Evolutionary conservation across 1,140 invertebrate species (phyloP).

Genomic region (Matsumurasca onukii): DNA sequence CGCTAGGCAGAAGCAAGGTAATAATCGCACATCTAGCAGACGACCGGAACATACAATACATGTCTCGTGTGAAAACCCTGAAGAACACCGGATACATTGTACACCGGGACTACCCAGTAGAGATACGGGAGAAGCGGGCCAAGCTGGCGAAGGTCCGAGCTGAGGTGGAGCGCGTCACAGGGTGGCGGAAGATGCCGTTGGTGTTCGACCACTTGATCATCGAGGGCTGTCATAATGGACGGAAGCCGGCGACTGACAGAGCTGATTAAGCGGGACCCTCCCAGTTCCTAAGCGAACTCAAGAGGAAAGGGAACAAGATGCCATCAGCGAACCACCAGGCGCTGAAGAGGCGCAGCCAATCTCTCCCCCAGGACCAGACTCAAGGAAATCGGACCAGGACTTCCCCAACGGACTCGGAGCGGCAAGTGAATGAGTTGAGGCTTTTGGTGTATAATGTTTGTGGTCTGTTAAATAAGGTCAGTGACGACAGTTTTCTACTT

Average conservation of each 20-base stretch:
- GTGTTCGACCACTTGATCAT: not conserved
- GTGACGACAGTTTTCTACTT: not conserved
- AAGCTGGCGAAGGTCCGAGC: not conserved
- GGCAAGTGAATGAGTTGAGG: not conserved
- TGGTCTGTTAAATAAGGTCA: not conserved
- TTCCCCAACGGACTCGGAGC: not conserved
- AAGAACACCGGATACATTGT: not conserved
- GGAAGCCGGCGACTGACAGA: not conserved
- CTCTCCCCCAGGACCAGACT: not conserved
- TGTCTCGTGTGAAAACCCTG: not conserved
- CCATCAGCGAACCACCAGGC: not conserved
- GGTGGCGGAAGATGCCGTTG: not conserved
- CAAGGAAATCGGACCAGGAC: too few relatives aligned
- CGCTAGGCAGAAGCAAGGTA: not conserved
- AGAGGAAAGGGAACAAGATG: not conserved
- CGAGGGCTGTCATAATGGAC: not conserved
- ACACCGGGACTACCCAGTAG: not conserved
- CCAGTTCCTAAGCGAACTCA: not conserved
- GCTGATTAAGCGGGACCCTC: not conserved
- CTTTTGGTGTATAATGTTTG: not conserved
- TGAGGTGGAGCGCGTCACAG: not conserved
- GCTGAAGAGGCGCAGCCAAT: not conserved
- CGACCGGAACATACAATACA: not conserved
- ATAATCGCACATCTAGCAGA: not conserved
- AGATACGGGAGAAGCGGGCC: not conserved